phyloP scores from a whole-genome alignment of 2,797 vertebrate genomes.

The Tamandua tetradactyla region DNA sequence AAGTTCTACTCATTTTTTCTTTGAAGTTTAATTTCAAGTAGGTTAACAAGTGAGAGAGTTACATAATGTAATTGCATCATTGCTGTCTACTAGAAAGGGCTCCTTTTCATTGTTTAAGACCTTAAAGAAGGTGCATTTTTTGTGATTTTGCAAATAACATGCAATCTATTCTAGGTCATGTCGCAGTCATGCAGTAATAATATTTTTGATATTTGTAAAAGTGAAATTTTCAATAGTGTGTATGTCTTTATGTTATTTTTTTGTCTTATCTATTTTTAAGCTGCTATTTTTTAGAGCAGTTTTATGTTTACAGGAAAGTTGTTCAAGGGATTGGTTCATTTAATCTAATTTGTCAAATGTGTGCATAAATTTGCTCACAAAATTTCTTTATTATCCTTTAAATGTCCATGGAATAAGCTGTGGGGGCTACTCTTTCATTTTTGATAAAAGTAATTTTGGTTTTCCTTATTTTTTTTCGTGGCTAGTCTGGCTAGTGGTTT shows the following conservation, averaged over 20 bases:
- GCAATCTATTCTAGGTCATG: not conserved
- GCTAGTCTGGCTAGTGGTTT: too few species aligned
- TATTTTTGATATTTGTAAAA: not conserved
- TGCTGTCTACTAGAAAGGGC: not conserved
- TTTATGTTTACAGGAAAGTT: too few species aligned
- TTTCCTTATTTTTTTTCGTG: too few species aligned
- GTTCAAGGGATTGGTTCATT: too few species aligned
- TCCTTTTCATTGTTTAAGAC: not conserved
- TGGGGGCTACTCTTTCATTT: too few species aligned
- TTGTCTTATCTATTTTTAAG: too few species aligned
- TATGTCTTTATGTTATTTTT: not conserved
- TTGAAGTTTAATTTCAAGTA: not conserved
- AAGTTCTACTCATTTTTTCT: not conserved
- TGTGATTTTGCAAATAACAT: not conserved
- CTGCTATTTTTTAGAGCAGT: too few species aligned
- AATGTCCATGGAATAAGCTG: too few species aligned
- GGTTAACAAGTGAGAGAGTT: not conserved
- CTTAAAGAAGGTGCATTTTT: not conserved
- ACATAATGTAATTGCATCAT: not conserved
- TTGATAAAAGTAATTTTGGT: too few species aligned
- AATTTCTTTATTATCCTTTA: too few species aligned
- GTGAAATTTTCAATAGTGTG: not conserved
- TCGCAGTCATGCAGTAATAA: not conserved
- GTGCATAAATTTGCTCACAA: too few species aligned
- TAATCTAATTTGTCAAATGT: too few species aligned